Conservation (phyloP, 2,113 vertebrate genomes). For the Recurvirostra avosetta region DNA sequence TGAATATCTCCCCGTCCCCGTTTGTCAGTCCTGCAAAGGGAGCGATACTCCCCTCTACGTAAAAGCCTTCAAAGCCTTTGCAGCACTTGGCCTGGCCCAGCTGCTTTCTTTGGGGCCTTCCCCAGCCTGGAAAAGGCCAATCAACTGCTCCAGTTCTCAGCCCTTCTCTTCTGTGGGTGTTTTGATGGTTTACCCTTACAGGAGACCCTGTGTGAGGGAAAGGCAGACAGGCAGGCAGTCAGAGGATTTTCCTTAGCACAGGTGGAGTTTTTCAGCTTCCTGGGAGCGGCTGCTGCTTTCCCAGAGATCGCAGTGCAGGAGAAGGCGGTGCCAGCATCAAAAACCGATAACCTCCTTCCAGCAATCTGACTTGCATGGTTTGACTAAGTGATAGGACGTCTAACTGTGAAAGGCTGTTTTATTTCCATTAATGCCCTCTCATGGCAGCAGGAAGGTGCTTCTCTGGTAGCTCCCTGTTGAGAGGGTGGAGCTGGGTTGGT, state of each 20-base stretch:
- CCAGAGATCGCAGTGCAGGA: neutral
- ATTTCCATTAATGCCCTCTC: neutral
- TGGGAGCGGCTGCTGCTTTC: neutral
- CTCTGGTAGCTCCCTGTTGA: neutral
- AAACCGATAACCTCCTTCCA: neutral
- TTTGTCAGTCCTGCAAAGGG: neutral
- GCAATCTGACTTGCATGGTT: neutral
- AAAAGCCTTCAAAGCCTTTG: neutral
- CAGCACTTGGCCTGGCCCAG: too few species aligned
- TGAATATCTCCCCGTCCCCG: neutral
- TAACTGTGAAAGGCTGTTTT: neutral
- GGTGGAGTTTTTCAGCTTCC: neutral
- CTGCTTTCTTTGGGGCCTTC: neutral
- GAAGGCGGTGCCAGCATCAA: neutral
- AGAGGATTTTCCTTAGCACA: neutral
- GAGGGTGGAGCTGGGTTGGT: neutral
- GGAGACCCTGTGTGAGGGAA: neutral
- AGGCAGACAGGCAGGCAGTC: neutral
- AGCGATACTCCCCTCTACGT: fast-evolving
- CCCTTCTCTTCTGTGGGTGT: neutral
- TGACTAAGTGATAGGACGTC: neutral
- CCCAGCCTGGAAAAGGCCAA: neutral
- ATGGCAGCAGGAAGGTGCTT: neutral
- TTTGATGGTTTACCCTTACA: neutral
- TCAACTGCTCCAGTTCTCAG: neutral